Base-by-base conservation (phyloP, 2,888 invertebrate species). In the Limenitis camilla region DNA sequence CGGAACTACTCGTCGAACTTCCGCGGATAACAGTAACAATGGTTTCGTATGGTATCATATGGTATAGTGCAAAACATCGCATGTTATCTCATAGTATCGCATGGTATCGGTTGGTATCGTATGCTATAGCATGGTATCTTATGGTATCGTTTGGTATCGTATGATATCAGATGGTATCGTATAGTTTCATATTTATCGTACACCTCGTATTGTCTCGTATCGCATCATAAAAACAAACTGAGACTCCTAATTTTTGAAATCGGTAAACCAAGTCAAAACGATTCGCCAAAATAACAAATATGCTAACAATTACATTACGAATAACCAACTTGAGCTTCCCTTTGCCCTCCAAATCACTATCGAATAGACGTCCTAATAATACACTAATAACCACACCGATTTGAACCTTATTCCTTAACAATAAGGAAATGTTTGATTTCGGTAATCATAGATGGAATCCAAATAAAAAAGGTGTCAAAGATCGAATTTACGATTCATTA, bases 401-500 rank as follows among this genome's bases (percentile, higher is more conserved):
- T 53, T 55, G 48, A 58, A 67, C 67, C 56, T 56, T 73, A 66
- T 36, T 0, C 0, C 0, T 19, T 7, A 0, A 6, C 0, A 1
- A 53, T 66, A 73, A 62, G 61, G 58, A 44, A 41, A 38, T n/a
- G 31, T 33, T 33, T 35, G 33, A 35, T 41, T 19, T 27, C 38
- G 5, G 5, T 45, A 38, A 76, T 79, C 73, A 77, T 73, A 79
- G 77, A 82, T 68, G 69, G 78, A 76, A 76, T 74, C 77, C 76
- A 82, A 86, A 85, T 84, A 83, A 82, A 84, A 87, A 84, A 87
- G 86, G 87, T 87, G 87, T 85, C 85, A 86, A 85, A 87, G 86
- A 86, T 87, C 85, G 83, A 85, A 87, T 87, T 87, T 86, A 85
- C 86, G 83, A 85, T 83, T 86, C 86, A 86, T 86, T 86, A 86